Evolutionary conservation across 2,888 invertebrate genomes (phyloP), one percentile per base, ranked within the genome.

Genomic region (Brenthis daphne): DNA sequence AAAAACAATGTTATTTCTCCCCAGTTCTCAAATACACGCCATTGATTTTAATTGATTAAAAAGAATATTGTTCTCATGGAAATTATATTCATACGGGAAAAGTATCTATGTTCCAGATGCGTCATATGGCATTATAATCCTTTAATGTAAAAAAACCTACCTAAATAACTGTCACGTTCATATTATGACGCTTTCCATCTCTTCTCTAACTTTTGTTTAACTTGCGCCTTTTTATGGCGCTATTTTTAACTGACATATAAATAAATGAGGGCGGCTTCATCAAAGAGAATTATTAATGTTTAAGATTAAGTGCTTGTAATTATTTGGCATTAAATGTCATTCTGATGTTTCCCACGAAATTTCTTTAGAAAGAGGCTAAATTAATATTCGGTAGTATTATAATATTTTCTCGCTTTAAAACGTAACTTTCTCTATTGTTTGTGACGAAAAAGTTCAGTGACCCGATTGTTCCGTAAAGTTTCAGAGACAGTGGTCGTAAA

Each of bases 231-330:
- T 6, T 47, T 43, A 43, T 5, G 51, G 3, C 20, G 43, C 14
- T 43, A 63, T 63, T 54, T 53, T 63, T 43, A 43, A 37, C 16
- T 63, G 51, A 53, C 63, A 63, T 43, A 54, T 20, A 63, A 54
- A 63, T 54, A 63, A 63, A 63, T 20, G 63, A 53, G 53, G 5
- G 16, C 60, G 50, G 29, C 50, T 50, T 8, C 54, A 54, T 63
- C 63, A 53, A 54, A 63, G 20, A 63, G 63, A 54, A 53, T 54
- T 63, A 63, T 63, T 63, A 53, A 37, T 16, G 63, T 37, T 43
- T 8, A 53, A 60, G 50, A 60, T 24, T 54, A n/a, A 63, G 24
- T 33, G 8, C 6, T n/a, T 20, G 37, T 24, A 63, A 54, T 63
- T 63, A 51, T 53, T 63, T 53, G 16, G 37, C 37, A 63, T 63